phyloP scores from a whole-genome alignment of 2,113 vertebrate species.

The Eubucco bourcierii region DNA sequence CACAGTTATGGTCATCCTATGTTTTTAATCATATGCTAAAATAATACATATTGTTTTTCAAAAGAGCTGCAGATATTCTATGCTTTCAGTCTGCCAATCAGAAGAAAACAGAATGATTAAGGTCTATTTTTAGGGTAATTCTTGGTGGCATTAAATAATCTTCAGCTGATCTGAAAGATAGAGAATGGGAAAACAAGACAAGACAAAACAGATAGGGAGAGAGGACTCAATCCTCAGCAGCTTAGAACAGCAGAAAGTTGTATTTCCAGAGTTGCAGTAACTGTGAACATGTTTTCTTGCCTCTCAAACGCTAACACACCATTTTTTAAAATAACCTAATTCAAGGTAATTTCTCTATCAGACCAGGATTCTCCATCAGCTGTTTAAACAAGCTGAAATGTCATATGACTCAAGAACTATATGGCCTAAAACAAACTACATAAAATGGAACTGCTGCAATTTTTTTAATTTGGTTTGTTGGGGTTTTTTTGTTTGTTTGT shows the following conservation, averaged over 20 bases:
- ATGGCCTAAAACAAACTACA: neutral
- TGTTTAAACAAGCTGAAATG: slow-evolving; percentile 20
- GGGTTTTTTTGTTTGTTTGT: too few relatives aligned
- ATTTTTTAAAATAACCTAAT: slow-evolving; percentile 10
- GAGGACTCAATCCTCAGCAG: neutral
- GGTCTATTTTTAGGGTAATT: neutral
- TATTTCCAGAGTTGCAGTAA: neutral
- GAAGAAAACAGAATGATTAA: neutral
- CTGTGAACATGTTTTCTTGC: slow-evolving; percentile 21
- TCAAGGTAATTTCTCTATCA: slow-evolving; percentile 21
- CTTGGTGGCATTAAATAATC: neutral
- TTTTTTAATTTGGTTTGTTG: neutral
- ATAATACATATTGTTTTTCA: neutral
- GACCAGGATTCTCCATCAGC: neutral
- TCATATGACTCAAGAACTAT: neutral
- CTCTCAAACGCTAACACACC: neutral
- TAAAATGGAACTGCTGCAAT: neutral
- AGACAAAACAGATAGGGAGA: neutral
- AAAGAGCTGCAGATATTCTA: neutral
- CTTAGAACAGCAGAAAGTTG: neutral
- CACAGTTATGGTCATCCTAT: neutral
- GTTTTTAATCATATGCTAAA: neutral
- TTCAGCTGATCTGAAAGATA: neutral
- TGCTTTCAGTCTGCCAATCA: neutral
- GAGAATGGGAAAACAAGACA: neutral